Evolutionary conservation across 1,140 invertebrate genomes (phyloP).

Genomic region (Drosophila takahashii): DNA sequence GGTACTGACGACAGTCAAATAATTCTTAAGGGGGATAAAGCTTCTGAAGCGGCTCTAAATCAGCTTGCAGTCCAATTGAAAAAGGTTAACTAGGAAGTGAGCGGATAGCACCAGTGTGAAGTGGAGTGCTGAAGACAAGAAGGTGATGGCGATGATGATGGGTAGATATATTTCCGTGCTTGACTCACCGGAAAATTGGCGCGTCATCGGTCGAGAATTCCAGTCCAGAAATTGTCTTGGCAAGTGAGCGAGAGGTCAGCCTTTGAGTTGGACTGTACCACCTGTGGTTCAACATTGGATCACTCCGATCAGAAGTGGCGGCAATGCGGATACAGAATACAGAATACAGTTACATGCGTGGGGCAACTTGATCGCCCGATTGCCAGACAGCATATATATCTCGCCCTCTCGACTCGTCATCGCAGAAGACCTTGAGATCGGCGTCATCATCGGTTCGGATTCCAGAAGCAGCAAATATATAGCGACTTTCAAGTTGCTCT

Average conservation of each 20-base stretch:
- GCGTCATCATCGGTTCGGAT: slow-evolving; percentile 21
- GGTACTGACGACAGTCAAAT: slow-evolving; percentile 33
- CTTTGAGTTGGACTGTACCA: slow-evolving; percentile 12
- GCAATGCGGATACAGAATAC: slow-evolving; percentile 32
- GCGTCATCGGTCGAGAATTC: slow-evolving; percentile 27
- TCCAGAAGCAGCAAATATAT: not conserved
- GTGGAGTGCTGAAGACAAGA: slow-evolving; percentile 19
- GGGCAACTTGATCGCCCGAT: slow-evolving; percentile 6
- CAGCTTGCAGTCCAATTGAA: slow-evolving; percentile 9
- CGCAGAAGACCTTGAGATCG: slow-evolving; percentile 31
- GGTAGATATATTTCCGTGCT: slow-evolving; percentile 31
- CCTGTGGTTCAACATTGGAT: slow-evolving; percentile 20
- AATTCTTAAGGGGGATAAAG: slow-evolving; percentile 10
- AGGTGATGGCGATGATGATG: slow-evolving; percentile 3
- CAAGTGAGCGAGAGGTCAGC: slow-evolving; percentile 13
- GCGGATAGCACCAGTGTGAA: slow-evolving; percentile 11
- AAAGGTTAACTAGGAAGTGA: slow-evolving; percentile 40
- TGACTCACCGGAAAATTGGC: slow-evolving; percentile 30
- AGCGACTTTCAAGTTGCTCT: slow-evolving; percentile 20
- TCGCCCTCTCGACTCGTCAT: slow-evolving; percentile 26
- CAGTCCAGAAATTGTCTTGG: slow-evolving; percentile 19
- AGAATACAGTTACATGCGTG: slow-evolving; percentile 48
- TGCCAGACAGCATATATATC: slow-evolving; percentile 6
- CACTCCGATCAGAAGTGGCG: not conserved
- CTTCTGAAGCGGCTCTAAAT: slow-evolving; percentile 22